Evolutionary conservation across 2,888 invertebrate genomes (phyloP), one percentile per base, ranked within the genome.

Genomic region (Kuschelorhynchus macadamiae): DNA sequence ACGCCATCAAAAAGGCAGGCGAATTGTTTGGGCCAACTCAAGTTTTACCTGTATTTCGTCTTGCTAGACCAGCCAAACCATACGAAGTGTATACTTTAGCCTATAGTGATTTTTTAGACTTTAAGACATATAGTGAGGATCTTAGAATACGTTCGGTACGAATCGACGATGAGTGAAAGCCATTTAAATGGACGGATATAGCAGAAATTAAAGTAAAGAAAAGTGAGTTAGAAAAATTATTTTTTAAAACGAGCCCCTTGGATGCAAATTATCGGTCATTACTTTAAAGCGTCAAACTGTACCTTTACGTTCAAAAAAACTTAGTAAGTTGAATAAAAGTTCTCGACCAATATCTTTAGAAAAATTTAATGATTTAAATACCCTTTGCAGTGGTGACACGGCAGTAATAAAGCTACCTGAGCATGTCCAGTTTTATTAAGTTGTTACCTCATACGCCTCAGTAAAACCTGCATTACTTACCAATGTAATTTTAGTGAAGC

Each of bases 1-100:
- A 52, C 32, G 62, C 62, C n/a, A 21, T 62, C n/a, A 53, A 52
- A 44, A 62, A 52, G 18, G 42, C 62, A 14, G 62, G 53, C 11
- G 61, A 52, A 9, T 18, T 50, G 32, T 52, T 61, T 44, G 41
- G 39, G 21, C 53, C 36, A 7, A 25, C 30, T 41, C 62, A 62
- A 25, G 14, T 62, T 12, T n/a, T 33, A 33, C 62, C 53, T 16
- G 33, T 62, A 7, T 52, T 62, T 33, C 41, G 44, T 7, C 46
- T 62, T n/a, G 53, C 53, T 33, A 62, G 62, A 49, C 41, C 18
- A 33, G 30, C 36, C 9, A 44, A 53, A 20, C 62, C 62, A 12
- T 62, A 53, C 30, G 36, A 42, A 44, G 53, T 53, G 25, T 32
- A 46, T 20, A 5, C 53, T 16, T 46, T 44, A 46, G 32, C 7